phyloP scores from a whole-genome alignment of 2,113 vertebrate species.

The Scytalopus superciliaris region DNA sequence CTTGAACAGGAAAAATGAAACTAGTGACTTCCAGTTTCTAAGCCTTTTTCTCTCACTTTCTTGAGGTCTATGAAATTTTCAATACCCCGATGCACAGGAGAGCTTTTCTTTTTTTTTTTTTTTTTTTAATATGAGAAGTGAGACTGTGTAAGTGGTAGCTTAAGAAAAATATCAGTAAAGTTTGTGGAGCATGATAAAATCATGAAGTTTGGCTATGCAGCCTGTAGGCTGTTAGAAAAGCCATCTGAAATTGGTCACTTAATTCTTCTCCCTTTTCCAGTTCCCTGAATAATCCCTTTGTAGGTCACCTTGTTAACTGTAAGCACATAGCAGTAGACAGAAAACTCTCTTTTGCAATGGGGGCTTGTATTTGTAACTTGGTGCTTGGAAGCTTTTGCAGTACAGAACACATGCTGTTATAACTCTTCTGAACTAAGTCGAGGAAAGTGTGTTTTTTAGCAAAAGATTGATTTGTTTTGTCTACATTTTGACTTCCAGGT shows the following conservation, averaged over 20 bases:
- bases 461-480: background rate
- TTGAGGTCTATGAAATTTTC: background rate
- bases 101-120: background rate
- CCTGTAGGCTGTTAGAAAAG: background rate
- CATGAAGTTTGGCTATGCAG: background rate
- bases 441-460: background rate
- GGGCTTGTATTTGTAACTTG: background rate
- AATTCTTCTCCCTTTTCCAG: background rate
- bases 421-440: background rate
- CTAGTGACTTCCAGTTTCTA: background rate
- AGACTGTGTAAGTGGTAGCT: background rate
- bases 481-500: background rate
- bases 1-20: background rate
- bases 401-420: background rate
- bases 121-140: background rate
- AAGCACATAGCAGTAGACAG: background rate
- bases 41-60: rapidly evolving
- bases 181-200: background rate
- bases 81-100: background rate
- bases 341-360: background rate
- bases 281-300: background rate
- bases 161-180: background rate
- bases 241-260: background rate
- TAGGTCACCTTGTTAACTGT: background rate
- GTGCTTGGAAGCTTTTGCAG: background rate